Percentiles rank a stretch among this genome's conserved stretches.
phyloP scores from a whole-genome alignment of 1,140 invertebrate genomes.

The Lordiphosa clarofinis region DNA sequence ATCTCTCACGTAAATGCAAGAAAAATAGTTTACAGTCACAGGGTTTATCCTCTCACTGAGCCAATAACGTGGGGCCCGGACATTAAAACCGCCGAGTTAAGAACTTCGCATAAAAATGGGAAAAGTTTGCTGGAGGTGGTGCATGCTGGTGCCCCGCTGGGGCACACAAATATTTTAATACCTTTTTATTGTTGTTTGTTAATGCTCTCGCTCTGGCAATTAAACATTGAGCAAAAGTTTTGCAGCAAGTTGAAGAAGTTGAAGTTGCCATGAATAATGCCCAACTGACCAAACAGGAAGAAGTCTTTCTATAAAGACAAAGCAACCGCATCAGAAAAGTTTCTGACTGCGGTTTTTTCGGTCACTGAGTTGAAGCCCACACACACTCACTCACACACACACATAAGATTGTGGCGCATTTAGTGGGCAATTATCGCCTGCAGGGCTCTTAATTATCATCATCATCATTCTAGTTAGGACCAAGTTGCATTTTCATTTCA shows the following conservation, averaged over 20 bases:
- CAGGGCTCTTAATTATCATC: constrained; percentile 67
- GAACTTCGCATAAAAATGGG: constrained; percentile 26
- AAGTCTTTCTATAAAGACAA: constrained; percentile 28
- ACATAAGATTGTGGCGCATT: constrained; percentile 55
- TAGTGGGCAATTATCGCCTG: constrained; percentile 76
- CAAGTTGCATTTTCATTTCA: constrained; percentile 69
- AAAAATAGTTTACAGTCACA: constrained; percentile 70
- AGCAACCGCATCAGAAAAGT: constrained; percentile 50
- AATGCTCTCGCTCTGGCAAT: constrained; percentile 15
- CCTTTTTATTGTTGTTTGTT: constrained; percentile 18
- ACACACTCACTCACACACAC: constrained; percentile 1
- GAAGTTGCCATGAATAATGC: constrained; percentile 45
- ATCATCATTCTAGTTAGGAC: constrained; percentile 29
- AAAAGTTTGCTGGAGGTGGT: not conserved
- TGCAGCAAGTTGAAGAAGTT: constrained; percentile 28
- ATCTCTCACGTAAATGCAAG: constrained; percentile 63
- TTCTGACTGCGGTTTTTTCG: constrained; percentile 38
- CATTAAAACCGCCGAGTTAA: constrained; percentile 17
- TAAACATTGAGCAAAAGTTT: constrained; percentile 32
- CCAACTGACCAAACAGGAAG: constrained; percentile 21
- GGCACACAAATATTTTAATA: constrained; percentile 26
- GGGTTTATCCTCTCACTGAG: constrained; percentile 49
- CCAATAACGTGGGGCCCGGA: constrained; percentile 54
- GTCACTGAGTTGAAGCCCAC: constrained; percentile 15
- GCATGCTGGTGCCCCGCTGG: not conserved